Percentiles rank a stretch among this genome's conserved stretches.
Evolutionary conservation across 2,797 vertebrate species (phyloP).

Genomic region (Poeciliopsis turneri): DNA sequence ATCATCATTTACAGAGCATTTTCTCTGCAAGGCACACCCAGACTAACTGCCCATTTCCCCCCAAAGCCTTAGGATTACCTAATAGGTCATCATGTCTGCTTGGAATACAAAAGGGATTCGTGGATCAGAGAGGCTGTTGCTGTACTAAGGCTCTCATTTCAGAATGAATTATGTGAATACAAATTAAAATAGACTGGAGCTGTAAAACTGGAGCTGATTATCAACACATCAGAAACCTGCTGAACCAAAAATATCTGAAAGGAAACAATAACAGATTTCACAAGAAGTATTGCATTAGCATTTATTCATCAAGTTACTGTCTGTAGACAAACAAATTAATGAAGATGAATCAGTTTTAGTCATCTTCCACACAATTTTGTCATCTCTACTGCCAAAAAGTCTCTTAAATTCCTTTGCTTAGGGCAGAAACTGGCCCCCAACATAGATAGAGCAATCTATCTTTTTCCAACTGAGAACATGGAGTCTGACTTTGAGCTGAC

Average conservation of each 20-base stretch:
- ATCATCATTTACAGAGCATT: slow-evolving; percentile 76
- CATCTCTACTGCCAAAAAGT: background rate
- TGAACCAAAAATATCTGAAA: slow-evolving; percentile 12
- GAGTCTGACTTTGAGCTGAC: background rate
- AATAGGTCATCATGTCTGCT: slow-evolving; percentile 77
- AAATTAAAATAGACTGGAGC: slow-evolving; percentile 34
- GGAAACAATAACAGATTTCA: slow-evolving; percentile 15
- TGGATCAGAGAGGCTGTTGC: slow-evolving; percentile 30
- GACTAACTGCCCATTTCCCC: slow-evolving; percentile 76
- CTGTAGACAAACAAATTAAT: background rate
- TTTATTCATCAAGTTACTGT: slow-evolving; percentile 3
- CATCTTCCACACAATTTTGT: background rate
- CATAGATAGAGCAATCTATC: background rate
- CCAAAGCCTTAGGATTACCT: slow-evolving; percentile 79
- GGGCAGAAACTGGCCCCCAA: background rate
- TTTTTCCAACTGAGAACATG: background rate
- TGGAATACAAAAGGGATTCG: slow-evolving; percentile 61
- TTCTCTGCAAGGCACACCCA: slow-evolving; percentile 65
- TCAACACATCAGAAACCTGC: slow-evolving; percentile 24
- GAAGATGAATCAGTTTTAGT: background rate
- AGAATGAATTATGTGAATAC: slow-evolving; percentile 46
- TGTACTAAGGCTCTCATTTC: slow-evolving; percentile 40
- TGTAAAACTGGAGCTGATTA: slow-evolving; percentile 25
- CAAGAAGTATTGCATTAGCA: slow-evolving; percentile 9
- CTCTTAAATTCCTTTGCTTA: background rate